phyloP scores from a whole-genome alignment of 2,113 vertebrate genomes.

The Megaleporinus macrocephalus region DNA sequence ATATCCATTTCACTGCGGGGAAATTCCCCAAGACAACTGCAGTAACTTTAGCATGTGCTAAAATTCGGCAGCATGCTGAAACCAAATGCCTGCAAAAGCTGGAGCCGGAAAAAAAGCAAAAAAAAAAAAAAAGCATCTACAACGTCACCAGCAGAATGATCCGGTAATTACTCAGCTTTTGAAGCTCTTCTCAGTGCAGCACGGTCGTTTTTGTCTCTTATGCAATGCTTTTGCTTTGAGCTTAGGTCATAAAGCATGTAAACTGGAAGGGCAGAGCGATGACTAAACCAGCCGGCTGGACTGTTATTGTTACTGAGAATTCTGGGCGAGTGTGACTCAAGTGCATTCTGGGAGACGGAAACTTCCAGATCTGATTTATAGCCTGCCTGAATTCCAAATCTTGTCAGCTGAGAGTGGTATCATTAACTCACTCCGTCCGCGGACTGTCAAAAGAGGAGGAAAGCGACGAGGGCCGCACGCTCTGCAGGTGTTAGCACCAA shows the following conservation, averaged over 20 bases:
- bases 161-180: neutral
- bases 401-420: neutral
- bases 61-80: neutral
- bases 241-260: conserved; percentile 19
- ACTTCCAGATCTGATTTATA: conserved; percentile 53
- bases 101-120: neutral
- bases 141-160: neutral
- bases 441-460: neutral
- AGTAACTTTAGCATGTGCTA: neutral
- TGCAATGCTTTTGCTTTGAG: conserved; percentile 40
- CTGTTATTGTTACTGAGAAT: conserved; percentile 66
- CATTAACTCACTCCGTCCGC: neutral
- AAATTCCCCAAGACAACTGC: conserved; percentile 25
- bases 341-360: conserved; percentile 51
- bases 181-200: conserved; percentile 8
- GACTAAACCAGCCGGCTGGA: conserved; percentile 51
- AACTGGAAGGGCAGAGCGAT: conserved; percentile 39
- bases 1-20: conserved; percentile 38
- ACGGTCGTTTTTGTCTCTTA: conserved; percentile 32
- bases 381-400: conserved; percentile 1
- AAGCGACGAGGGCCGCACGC: neutral
- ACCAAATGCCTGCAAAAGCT: neutral
- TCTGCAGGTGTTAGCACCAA: neutral
- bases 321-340: conserved; percentile 67
- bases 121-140: too few relatives aligned